A percentile compares a stretch with the other conserved stretches of the same genome.
Conservation (phyloP, 2,888 invertebrate species). For the Drosophila leonis region DNA sequence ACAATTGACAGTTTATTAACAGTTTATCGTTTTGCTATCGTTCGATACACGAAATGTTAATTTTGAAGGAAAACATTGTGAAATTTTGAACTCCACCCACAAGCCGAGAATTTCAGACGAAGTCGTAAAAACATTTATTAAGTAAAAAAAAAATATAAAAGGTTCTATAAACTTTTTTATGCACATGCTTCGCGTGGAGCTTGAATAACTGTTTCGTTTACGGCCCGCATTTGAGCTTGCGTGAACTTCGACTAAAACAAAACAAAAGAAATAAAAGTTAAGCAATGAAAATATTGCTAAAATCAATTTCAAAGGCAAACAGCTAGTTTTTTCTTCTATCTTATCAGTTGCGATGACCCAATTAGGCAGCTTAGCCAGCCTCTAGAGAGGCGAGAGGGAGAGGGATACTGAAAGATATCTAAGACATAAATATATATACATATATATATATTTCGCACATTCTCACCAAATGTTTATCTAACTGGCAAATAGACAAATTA, state of each 20-base stretch:
- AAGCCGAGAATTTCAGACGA: constrained; percentile 16
- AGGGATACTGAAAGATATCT: neutral
- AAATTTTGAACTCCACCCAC: constrained; percentile 36
- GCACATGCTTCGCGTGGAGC: constrained; percentile 3
- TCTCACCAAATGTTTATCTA: constrained; percentile 28
- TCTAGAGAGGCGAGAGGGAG: neutral
- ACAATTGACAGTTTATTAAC: constrained; percentile 15
- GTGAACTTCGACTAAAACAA: constrained; percentile 21
- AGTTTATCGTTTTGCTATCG: constrained; percentile 15
- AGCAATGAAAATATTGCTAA: constrained; percentile 26
- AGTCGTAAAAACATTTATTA: constrained; percentile 24
- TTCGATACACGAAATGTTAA: constrained; percentile 13
- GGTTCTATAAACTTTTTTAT: constrained; percentile 22
- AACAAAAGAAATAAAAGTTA: neutral
- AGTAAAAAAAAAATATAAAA: neutral
- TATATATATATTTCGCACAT: constrained; percentile 15
- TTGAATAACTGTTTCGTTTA: constrained; percentile 30
- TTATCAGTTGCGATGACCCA: constrained; percentile 56
- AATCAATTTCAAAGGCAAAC: constrained; percentile 58
- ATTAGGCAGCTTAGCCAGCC: constrained; percentile 42
- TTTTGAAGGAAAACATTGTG: constrained; percentile 6
- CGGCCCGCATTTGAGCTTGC: constrained; percentile 1
- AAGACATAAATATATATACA: neutral
- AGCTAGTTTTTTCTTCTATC: constrained; percentile 33
- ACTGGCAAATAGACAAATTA: constrained; percentile 72